These are phyloP conservation scores for Gallinago jamesoni DNA, from an alignment of 2,113 vertebrate species.

Conservation along the genomic window DNA sequence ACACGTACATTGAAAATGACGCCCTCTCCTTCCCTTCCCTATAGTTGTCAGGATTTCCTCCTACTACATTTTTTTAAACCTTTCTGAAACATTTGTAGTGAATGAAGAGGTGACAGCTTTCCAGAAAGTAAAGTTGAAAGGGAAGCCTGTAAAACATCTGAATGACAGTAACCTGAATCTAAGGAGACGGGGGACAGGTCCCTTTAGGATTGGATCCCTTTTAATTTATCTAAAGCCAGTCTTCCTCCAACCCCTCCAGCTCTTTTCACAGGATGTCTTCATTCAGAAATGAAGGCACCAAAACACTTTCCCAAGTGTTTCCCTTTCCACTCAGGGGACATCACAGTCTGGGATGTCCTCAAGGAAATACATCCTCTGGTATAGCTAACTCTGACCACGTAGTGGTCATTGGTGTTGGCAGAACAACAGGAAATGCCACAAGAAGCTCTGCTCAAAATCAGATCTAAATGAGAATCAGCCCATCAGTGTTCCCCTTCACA, in stretches of 20 bases:
- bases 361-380: background rate
- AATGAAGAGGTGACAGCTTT: slow-evolving; percentile 31
- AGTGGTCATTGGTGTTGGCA: background rate
- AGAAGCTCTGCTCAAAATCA: background rate
- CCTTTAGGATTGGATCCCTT: slow-evolving; percentile 6
- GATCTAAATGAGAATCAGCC: background rate
- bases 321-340: background rate
- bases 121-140: slow-evolving; percentile 13
- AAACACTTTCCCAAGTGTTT: background rate
- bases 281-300: background rate
- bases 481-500: background rate
- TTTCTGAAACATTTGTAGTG: background rate
- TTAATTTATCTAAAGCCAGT: slow-evolving; percentile 18
- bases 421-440: background rate
- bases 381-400: background rate
- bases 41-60: background rate
- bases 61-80: background rate
- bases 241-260: background rate
- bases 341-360: background rate
- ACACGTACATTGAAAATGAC: background rate
- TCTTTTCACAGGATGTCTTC: background rate
- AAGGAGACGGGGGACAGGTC: background rate
- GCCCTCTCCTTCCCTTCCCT: background rate
- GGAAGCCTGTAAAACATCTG: background rate
- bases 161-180: slow-evolving; percentile 33